Evolutionary conservation across 1,140 invertebrate species (phyloP).

Genomic region (Macrotrachela quadricornifera): DNA sequence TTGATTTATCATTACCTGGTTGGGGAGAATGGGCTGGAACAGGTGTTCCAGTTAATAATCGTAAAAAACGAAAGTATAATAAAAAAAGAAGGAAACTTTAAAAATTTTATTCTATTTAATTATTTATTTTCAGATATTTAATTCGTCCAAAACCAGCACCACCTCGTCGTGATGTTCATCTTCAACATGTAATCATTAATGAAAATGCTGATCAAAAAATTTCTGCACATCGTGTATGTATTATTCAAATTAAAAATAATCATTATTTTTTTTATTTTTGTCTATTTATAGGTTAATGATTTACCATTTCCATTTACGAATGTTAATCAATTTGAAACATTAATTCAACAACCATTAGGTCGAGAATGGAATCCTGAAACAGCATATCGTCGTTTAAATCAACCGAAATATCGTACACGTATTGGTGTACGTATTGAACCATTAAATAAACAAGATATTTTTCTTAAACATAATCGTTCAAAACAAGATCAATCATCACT

Average conservation of each 20-base stretch:
- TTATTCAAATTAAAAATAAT: constrained; percentile 1
- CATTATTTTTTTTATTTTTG: background rate
- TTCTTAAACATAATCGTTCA: no score
- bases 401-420: constrained; percentile 51
- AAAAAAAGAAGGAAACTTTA: no score
- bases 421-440: constrained; percentile 67
- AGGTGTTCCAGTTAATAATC: constrained; percentile 41
- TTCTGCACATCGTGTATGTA: constrained; percentile 46
- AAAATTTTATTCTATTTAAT: no score
- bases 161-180: constrained; percentile 43
- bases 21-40: constrained; percentile 83
- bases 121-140: no score
- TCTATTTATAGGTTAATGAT: constrained; percentile 33
- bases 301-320: constrained; percentile 69
- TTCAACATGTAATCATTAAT: constrained; percentile 63
- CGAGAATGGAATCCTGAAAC: constrained; percentile 69
- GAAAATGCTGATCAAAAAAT: constrained; percentile 46
- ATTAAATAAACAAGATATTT: constrained; percentile 37
- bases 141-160: no score
- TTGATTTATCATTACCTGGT: constrained; percentile 61
- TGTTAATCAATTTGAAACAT: constrained; percentile 66
- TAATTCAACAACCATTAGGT: constrained; percentile 61
- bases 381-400: constrained; percentile 44
- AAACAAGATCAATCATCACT: no score
- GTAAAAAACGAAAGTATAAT: constrained; percentile 32